Percentiles rank a stretch among this genome's conserved stretches.
Evolutionary conservation across 2,797 vertebrate species (phyloP).

Genomic region (Threskiornis aethiopicus): DNA sequence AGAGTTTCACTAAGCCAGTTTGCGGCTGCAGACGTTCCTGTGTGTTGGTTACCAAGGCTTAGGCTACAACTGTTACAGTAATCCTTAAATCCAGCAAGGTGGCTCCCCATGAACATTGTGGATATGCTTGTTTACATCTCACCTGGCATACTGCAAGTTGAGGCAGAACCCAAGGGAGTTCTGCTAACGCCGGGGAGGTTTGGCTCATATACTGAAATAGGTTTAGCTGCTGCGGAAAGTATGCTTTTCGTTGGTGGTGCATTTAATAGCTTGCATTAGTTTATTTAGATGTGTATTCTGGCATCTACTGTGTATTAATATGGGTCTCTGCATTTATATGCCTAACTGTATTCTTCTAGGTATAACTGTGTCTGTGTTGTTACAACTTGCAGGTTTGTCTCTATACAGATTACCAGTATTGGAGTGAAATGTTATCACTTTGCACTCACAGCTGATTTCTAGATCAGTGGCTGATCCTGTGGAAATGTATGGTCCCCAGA

Average conservation of each 20-base stretch:
- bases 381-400: neutral
- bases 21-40: neutral
- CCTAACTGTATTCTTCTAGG: neutral
- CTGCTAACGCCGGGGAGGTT: neutral
- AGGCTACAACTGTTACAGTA: neutral
- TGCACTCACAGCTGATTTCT: neutral
- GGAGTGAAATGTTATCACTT: neutral
- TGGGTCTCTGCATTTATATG: neutral
- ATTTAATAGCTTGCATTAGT: neutral
- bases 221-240: neutral
- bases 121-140: neutral
- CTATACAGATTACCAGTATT: neutral
- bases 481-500: neutral
- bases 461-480: neutral
- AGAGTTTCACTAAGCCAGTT: neutral
- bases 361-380: neutral
- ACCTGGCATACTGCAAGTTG: neutral
- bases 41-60: neutral
- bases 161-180: neutral
- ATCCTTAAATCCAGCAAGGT: neutral
- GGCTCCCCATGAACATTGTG: accelerated
- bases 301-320: neutral
- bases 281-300: neutral
- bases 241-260: neutral
- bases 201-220: neutral